Base-by-base conservation (phyloP, 2,113 vertebrate species). In the Rafetus swinhoei region DNA sequence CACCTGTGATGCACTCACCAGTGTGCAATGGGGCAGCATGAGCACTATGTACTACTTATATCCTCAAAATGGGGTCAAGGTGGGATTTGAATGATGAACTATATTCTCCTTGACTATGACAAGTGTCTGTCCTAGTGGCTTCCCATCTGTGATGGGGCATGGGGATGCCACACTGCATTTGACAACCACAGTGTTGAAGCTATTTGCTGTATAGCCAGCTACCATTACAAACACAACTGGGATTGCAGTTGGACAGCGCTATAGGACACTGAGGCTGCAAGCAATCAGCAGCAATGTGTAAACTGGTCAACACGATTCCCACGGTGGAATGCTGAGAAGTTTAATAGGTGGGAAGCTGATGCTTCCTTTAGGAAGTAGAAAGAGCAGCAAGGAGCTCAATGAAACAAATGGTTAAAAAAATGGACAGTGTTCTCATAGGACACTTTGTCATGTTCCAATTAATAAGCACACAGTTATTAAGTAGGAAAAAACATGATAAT, bases 291-390 rank as follows among this genome's bases (percentile, higher is more conserved):
- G 14, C 62, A 14, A 84, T 82, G 59, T 4, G 3, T 8, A 3
- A 65, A 62, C 52, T 21, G 27, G 7, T 29, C 0, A 1, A 14
- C 39, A 55, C 24, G 62, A 57, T 16, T n/a, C 39, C 27, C 79
- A 69, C 15, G 22, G 54, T 88, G 85, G 89, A 86, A 82, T 0
- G 12, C 14, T 21, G 13, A 1, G 3, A 45, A 22, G 24, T 27
- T 7, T 53, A 84, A 53, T 45, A 0, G 0, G 3, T 15, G 81
- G 56, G 35, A 87, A 56, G 50, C 27, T 24, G 19, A 32, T 84
- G 24, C 24, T 54, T 53, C 21, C 24, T 4, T 2, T 13, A 62
- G 21, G 0, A 1, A 60, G 18, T 0, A 1, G 0, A 50, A 60
- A 91, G 52, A 87, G 55, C 52, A 86, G 57, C 52, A 72, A 60